These are phyloP conservation scores for Nyctibius bracteatus DNA, from an alignment of 2,113 vertebrate species.

Conservation along the genomic window DNA sequence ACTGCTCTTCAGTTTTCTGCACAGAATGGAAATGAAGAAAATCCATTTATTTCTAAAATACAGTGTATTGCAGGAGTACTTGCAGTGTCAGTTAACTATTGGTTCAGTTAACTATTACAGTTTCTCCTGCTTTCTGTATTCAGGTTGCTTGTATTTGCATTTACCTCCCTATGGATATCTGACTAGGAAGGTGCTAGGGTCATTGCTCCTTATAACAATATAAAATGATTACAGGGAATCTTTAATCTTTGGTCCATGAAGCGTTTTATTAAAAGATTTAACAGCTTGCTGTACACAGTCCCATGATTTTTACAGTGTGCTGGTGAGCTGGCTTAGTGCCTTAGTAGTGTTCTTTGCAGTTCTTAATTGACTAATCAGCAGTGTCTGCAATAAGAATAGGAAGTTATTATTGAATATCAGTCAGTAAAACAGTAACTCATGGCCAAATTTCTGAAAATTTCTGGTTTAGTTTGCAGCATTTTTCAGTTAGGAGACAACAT, in stretches of 20 bases:
- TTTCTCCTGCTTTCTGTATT: neutral
- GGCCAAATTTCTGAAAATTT: neutral
- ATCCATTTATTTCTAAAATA: neutral
- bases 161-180: neutral
- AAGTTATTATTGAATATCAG: neutral
- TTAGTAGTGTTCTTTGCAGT: neutral
- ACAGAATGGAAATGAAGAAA: neutral
- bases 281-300: neutral
- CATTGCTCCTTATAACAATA: neutral
- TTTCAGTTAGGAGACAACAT: neutral
- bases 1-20: neutral
- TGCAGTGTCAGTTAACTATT: neutral
- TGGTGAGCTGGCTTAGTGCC: neutral
- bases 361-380: neutral
- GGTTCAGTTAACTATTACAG: neutral
- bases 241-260: constrained; percentile 5
- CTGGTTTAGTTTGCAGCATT: neutral
- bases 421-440: neutral
- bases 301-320: neutral
- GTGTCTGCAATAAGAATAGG: neutral
- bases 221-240: neutral
- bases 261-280: constrained; percentile 9
- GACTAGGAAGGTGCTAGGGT: neutral
- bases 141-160: neutral
- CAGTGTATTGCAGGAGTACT: neutral